Conservation (phyloP, 2,113 vertebrate species). For the Silurus asotus region DNA sequence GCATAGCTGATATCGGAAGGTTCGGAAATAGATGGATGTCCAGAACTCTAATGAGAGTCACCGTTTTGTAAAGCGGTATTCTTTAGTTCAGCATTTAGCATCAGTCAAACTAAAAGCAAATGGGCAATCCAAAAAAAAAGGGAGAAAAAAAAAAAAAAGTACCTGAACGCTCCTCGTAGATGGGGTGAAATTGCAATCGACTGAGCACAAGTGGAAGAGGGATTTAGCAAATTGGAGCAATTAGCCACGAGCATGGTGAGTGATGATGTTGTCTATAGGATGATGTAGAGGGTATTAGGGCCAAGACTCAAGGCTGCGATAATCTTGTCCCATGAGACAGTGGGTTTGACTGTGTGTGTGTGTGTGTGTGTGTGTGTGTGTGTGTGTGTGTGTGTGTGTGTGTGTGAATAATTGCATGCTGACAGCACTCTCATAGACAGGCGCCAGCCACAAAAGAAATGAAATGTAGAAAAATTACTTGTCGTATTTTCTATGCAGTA, state of each 20-base stretch:
- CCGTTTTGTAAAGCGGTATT: not conserved
- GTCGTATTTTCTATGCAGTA: not conserved
- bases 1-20: not conserved
- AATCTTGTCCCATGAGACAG: conserved; percentile 48
- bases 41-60: not conserved
- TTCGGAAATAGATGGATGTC: not conserved
- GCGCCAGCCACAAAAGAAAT: conserved; percentile 10
- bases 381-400: conserved; percentile 14
- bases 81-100: not conserved
- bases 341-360: conserved; percentile 12
- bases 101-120: conserved; percentile 53
- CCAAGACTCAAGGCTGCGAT: conserved; percentile 51
- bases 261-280: conserved; percentile 60
- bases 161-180: conserved; percentile 44
- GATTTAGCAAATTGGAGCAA: conserved; percentile 60
- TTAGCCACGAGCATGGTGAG: conserved; percentile 56
- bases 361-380: not conserved
- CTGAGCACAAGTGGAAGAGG: conserved; percentile 54
- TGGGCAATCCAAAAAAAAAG: conserved; percentile 36
- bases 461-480: conserved; percentile 14
- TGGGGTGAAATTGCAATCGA: conserved; percentile 57
- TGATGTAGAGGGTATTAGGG: conserved; percentile 57
- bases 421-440: conserved; percentile 14
- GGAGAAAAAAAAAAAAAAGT: conserved; percentile 34
- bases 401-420: conserved; percentile 29